Evolutionary conservation across 2,888 invertebrate species (phyloP), one percentile per base, ranked within the genome.

Genomic region (Synanthedon andrenaeformis): DNA sequence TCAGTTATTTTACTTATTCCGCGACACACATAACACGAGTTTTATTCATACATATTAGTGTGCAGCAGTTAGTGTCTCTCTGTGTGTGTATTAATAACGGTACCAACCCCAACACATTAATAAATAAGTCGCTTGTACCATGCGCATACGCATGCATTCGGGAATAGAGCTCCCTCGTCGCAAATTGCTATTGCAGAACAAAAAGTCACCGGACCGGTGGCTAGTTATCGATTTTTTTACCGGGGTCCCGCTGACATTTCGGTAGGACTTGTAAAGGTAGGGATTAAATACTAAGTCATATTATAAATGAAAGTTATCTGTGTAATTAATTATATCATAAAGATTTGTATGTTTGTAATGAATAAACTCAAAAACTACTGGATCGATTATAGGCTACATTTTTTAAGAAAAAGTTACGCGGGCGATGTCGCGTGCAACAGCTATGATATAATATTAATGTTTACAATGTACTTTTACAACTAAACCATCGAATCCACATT

Each of bases 31-130:
- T 62, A 35, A 59, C 55, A 55, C 56, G 55, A 60, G 64, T 65
- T 67, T 69, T 64, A 56, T 70, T 67, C 64, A 68, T 35, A 35
- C 35, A 10, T 69, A 66, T 71, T 66, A 56, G 62, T 61, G 62
- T 67, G 59, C 13, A 64, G 63, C 66, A 66, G 66, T 66, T 23
- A 5, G 23, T 23, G 23, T 23, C 57, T 73, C 69, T 70, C 67
- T 65, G 64, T 76, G 73, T 74, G 72, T 65, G 71, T 73, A 67
- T 67, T 65, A 69, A 70, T 81, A 82, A 82, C 82, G 77, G 79
- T 73, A 74, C 62, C 69, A 70, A 70, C 62, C 68, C 72, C 67
- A 70, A 69, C 63, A 72, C 67, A 70, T 71, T 67, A 66, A 62
- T 64, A 73, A 70, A 70, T 72, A 70, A 68, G 67, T 60, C 59